Evolutionary conservation across 2,113 vertebrate species (phyloP), one percentile per base, ranked within the genome.

Genomic region (Oreochromis tanganicae): DNA sequence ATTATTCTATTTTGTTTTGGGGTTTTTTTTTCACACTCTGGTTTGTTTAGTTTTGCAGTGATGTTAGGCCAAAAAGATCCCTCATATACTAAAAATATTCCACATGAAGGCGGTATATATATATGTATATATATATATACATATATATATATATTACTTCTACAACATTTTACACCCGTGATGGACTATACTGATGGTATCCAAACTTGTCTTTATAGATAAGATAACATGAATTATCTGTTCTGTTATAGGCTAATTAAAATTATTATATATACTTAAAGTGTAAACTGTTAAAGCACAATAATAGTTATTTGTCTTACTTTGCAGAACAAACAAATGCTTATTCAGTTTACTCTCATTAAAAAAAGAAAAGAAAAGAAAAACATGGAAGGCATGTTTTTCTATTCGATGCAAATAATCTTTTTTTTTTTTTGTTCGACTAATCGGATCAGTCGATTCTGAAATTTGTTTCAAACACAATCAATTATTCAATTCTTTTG

Each of bases 1-100:
- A 34, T 34, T 55, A 38, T 50, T 71, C 52, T 38, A 4, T 46
- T 46, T 46, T 43, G 8, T 73, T 5, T 11, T 24, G 19, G 13
- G 12, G 0, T 2, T 2, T 5, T 24, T 46, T 57, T 61, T 34
- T 10, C 29, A 34, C 9, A 34, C 57, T 61, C 29, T 6, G 57
- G 32, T 36, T 63, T 63, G 32, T 36, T 63, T 63, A 36, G 41
- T 43, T 83, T 84, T 80, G 32, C n/a, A 54, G 21, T 41, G 27
- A 50, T 21, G 5, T 27, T 16, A 38, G 41, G 32, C 2, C 16
- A 63, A 63, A 63, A 66, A 24, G 57, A 11, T 27, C 9, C 5
- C 52, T 24, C 13, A 7, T 13, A 81, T 12, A 27, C 12, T 55
- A 38, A 55, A 17, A 24, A 55, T 54, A 55, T 54, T 55, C 48